Evolutionary conservation across 2,888 invertebrate species (phyloP).

Genomic region (Folsomia candida): DNA sequence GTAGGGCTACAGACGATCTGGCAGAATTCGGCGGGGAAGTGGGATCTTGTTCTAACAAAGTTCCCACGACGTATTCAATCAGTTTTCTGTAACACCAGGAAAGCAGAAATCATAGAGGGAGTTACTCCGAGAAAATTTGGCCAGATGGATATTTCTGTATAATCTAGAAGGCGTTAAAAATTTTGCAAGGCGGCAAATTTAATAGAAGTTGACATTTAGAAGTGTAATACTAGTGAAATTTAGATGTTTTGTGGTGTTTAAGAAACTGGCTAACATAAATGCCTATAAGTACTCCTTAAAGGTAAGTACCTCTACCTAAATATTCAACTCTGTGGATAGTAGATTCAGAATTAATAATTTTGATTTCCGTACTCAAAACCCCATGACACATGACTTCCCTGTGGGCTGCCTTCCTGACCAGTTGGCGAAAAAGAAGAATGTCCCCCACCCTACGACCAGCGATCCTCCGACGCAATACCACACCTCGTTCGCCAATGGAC

Average conservation of each 20-base stretch:
- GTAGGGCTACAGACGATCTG: neutral
- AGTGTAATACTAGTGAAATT: too few relatives aligned
- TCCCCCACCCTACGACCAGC: neutral
- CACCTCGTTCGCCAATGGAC: conserved; percentile 30
- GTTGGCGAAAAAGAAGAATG: neutral
- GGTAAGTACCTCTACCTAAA: neutral
- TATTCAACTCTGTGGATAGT: neutral
- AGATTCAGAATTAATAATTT: too few relatives aligned
- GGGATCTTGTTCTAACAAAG: conserved; percentile 35
- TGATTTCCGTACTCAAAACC: too few relatives aligned
- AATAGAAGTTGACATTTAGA: too few relatives aligned
- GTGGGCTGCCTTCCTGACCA: too few relatives aligned
- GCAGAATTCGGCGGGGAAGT: conserved; percentile 12
- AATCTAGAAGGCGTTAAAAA: too few relatives aligned
- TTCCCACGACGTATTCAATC: conserved; percentile 28
- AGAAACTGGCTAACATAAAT: neutral
- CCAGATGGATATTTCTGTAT: too few relatives aligned
- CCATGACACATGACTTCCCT: too few relatives aligned
- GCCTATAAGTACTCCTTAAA: neutral
- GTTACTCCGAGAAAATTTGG: too few relatives aligned
- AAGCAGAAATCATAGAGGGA: too few relatives aligned
- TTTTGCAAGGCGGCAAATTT: too few relatives aligned
- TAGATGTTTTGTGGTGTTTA: too few relatives aligned
- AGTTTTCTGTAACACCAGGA: conserved; percentile 11
- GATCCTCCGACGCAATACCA: conserved; percentile 26